Conservation (phyloP, 2,888 invertebrate species). For the Acronicta aceris region DNA sequence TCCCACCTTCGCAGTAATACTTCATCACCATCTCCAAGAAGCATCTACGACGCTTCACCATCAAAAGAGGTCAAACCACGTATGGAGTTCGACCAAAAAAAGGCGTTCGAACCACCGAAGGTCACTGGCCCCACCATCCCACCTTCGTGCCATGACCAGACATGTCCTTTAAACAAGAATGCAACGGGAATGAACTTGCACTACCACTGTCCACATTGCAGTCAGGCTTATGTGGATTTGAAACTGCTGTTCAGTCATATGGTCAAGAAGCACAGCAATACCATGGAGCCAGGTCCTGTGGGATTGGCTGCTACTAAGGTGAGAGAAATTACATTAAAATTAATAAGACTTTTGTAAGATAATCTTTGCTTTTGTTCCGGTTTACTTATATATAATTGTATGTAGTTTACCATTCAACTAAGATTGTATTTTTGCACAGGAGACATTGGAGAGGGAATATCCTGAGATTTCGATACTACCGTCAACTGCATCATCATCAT, state of each 20-base stretch:
- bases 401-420: slow-evolving; percentile 49
- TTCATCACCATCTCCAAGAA: slow-evolving; percentile 87
- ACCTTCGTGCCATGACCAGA: slow-evolving; percentile 90
- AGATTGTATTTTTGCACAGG: slow-evolving; percentile 69
- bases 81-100: slow-evolving; percentile 80
- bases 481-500: slow-evolving; percentile 84
- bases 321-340: slow-evolving; percentile 43
- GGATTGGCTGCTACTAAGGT: slow-evolving; percentile 88
- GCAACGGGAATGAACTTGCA: slow-evolving; percentile 84
- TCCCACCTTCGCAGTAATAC: slow-evolving; percentile 90
- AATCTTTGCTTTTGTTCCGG: too few species aligned
- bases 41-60: slow-evolving; percentile 87
- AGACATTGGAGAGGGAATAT: slow-evolving; percentile 87
- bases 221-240: slow-evolving; percentile 84
- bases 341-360: background rate
- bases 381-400: too few species aligned
- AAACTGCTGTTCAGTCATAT: slow-evolving; percentile 85
- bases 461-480: slow-evolving; percentile 87
- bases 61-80: slow-evolving; percentile 86
- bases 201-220: slow-evolving; percentile 85
- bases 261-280: slow-evolving; percentile 85
- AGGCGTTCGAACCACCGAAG: slow-evolving; percentile 75
- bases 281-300: slow-evolving; percentile 78
- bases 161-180: slow-evolving; percentile 82
- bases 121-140: slow-evolving; percentile 82